These are phyloP conservation scores for Tyrophagus putrescentiae DNA, from an alignment of 1,140 invertebrate species.

Conservation along the genomic window DNA sequence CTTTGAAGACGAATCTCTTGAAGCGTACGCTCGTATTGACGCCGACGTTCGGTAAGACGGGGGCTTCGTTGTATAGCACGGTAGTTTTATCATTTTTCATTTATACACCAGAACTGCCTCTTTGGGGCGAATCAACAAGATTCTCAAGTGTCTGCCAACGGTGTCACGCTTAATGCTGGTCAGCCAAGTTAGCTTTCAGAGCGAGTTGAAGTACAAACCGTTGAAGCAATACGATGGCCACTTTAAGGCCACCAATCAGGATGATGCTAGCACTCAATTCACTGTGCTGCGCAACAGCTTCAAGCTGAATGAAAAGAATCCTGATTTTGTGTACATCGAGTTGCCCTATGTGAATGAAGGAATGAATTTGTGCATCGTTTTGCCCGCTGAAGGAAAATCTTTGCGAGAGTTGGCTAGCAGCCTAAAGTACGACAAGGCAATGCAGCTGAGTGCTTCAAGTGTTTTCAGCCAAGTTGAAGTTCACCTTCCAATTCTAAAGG, in stretches of 20 bases:
- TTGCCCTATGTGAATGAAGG: not conserved
- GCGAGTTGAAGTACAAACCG: not conserved
- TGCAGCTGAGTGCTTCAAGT: not conserved
- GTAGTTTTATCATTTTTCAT: not conserved
- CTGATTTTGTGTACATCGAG: not conserved
- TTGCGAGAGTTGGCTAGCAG: not conserved
- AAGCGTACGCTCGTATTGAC: conserved; percentile 3
- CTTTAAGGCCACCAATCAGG: not conserved
- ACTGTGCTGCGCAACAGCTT: not conserved
- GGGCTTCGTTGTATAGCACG: not conserved
- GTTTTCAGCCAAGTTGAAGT: not conserved
- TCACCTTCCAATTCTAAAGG: not conserved
- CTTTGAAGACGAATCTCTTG: not conserved
- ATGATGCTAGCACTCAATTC: not conserved
- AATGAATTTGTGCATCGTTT: not conserved
- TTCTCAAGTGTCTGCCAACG: conserved; percentile 2
- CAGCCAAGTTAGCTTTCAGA: not conserved
- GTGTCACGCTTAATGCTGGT: not conserved
- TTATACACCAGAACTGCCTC: not conserved
- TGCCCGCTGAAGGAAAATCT: not conserved
- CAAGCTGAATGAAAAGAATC: not conserved
- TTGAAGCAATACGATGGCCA: not conserved
- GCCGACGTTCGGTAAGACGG: conserved; percentile 1
- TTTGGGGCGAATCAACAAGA: not conserved
- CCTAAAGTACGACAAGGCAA: not conserved